Conservation (phyloP, 2,797 vertebrate species). For the Cynodonichthys magdalenae region DNA sequence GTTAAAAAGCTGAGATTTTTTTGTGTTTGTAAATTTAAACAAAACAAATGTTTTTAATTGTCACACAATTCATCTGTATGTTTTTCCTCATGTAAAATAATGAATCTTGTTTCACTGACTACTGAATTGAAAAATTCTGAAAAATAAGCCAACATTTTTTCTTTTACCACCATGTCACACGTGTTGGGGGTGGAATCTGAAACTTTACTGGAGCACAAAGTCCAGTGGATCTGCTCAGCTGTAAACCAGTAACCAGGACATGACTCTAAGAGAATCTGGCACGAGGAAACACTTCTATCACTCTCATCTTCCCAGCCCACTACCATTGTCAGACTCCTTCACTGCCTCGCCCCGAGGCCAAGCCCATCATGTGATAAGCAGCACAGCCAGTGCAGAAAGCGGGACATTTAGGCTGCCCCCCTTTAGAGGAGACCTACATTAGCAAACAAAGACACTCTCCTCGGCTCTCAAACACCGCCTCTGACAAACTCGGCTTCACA, state of each 20-base stretch:
- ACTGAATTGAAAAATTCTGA: no score
- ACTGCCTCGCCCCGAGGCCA: conserved; percentile 66
- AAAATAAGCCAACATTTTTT: no score
- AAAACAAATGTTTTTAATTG: no score
- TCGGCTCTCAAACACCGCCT: conserved; percentile 35
- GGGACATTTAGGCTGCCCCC: conserved; percentile 53
- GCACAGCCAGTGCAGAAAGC: conserved; percentile 64
- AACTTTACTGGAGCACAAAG: background rate
- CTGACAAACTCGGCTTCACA: conserved; percentile 40
- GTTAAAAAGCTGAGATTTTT: no score
- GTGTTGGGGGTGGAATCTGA: background rate
- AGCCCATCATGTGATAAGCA: conserved; percentile 70
- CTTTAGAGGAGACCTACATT: conserved; percentile 73
- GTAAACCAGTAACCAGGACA: conserved; percentile 35
- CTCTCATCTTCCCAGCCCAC: conserved; percentile 46
- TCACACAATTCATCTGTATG: no score
- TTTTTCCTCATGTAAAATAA: no score
- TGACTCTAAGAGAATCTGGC: conserved; percentile 54
- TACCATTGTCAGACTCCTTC: conserved; percentile 55
- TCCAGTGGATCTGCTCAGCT: conserved; percentile 29
- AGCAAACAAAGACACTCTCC: conserved; percentile 67
- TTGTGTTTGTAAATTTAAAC: no score
- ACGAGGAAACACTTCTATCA: conserved; percentile 50
- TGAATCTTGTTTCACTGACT: no score
- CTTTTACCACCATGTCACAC: no score